Conservation (phyloP, 2,113 vertebrate genomes). For the Lepidothrix coronata region DNA sequence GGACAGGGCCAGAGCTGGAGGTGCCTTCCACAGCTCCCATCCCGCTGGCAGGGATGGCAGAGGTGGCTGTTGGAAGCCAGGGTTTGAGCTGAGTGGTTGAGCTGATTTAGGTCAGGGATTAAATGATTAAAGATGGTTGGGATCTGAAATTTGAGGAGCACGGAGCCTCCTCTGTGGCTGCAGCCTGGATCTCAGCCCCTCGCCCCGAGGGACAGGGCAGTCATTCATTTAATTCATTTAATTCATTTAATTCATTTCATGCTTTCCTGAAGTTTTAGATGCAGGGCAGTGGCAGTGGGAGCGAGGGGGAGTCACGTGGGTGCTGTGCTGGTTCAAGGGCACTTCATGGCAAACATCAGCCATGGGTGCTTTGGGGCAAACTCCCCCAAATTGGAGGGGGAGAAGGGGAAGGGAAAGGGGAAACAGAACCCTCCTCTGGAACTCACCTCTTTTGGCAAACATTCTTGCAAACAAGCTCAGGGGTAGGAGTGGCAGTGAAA, state of each 20-base stretch:
- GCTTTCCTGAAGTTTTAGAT: not conserved
- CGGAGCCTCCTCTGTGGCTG: fast-evolving
- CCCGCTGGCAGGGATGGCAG: not conserved
- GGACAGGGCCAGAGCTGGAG: not conserved
- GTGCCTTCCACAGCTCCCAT: not conserved
- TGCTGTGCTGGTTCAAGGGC: not conserved
- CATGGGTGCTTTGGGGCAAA: not conserved
- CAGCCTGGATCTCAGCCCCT: not conserved
- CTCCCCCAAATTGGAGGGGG: not conserved
- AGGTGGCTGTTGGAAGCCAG: not conserved
- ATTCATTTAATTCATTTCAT: no score
- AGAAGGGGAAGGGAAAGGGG: no score
- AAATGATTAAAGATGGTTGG: not conserved
- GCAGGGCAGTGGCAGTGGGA: not conserved
- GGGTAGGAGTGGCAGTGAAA: not conserved
- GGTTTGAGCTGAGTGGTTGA: not conserved
- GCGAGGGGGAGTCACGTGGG: not conserved
- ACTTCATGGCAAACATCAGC: not conserved
- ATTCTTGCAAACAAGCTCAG: slow-evolving; percentile 7
- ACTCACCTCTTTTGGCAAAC: not conserved
- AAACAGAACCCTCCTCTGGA: not conserved
- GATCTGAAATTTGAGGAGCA: not conserved
- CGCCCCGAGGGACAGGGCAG: fast-evolving
- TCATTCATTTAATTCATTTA: not conserved
- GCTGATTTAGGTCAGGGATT: slow-evolving; percentile 4